phyloP scores from a whole-genome alignment of 2,113 vertebrate species.

The Marmota flaviventris region DNA sequence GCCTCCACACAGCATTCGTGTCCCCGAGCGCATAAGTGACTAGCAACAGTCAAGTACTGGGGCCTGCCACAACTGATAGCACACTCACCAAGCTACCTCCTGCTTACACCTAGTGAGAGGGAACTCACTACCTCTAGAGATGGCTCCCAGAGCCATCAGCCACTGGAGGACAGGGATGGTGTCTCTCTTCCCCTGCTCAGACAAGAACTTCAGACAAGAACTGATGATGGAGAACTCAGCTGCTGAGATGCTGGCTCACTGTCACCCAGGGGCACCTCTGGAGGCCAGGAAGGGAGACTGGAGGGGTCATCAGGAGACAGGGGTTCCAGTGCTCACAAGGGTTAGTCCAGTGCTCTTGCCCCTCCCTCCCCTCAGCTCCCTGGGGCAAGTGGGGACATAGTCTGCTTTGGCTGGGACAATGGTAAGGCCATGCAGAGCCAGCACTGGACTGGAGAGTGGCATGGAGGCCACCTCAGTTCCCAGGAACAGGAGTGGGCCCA shows the following conservation, averaged over 20 bases:
- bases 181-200: not conserved
- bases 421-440: not conserved
- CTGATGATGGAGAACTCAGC: too few relatives aligned
- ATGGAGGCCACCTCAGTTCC: not conserved
- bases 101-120: not conserved
- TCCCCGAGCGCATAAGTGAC: not conserved
- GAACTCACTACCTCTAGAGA: not conserved
- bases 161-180: not conserved
- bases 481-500: too few relatives aligned
- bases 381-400: not conserved
- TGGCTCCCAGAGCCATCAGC: not conserved
- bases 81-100: not conserved
- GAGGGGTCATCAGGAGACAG: not conserved
- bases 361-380: not conserved
- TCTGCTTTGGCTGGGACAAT: not conserved
- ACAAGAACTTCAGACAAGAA: not conserved
- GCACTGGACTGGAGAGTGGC: not conserved
- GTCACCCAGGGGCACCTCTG: not conserved
- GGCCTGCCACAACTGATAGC: not conserved
- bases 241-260: not conserved
- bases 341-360: not conserved
- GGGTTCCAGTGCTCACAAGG: not conserved
- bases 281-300: not conserved
- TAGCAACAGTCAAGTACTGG: not conserved
- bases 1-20: rapidly evolving